Percentiles rank a stretch among this genome's conserved stretches.
Evolutionary conservation across 1,140 invertebrate genomes (phyloP).

Genomic region (Ephestia elutella): DNA sequence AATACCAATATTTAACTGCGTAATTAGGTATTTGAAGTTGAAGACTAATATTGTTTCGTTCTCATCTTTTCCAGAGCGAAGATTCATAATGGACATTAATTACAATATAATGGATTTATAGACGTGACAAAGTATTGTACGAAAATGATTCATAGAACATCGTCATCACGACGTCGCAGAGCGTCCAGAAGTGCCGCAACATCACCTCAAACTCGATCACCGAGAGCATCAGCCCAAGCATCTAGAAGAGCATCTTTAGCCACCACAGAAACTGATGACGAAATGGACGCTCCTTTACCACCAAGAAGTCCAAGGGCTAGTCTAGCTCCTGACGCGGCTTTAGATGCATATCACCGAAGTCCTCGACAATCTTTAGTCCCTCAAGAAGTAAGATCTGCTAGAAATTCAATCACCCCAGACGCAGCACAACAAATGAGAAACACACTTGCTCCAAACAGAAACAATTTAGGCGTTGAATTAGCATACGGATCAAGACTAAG

Average conservation of each 20-base stretch:
- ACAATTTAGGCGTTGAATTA: constrained; percentile 76
- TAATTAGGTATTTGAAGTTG: not conserved
- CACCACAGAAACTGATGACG: constrained; percentile 64
- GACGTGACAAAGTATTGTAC: not conserved
- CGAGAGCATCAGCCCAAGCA: constrained; percentile 64
- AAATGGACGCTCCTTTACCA: constrained; percentile 65
- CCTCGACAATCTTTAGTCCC: constrained; percentile 78
- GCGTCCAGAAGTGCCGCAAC: constrained; percentile 79
- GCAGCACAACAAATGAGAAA: constrained; percentile 69
- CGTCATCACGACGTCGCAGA: constrained; percentile 79
- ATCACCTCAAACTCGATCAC: constrained; percentile 74
- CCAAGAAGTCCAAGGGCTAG: constrained; percentile 78
- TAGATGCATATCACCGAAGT: constrained; percentile 76
- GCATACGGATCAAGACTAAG: constrained; percentile 73
- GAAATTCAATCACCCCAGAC: constrained; percentile 77
- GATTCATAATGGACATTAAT: not conserved
- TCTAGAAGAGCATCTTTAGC: constrained; percentile 58
- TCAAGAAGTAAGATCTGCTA: constrained; percentile 68
- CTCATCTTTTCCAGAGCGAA: not conserved
- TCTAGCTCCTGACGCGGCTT: constrained; percentile 75
- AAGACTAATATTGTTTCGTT: not conserved
- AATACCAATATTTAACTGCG: constrained; percentile 11
- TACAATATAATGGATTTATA: not conserved
- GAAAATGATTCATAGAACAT: constrained; percentile 77
- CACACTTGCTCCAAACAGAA: constrained; percentile 75